phyloP scores from a whole-genome alignment of 2,888 invertebrate species.

The Adelognathus sp. region DNA sequence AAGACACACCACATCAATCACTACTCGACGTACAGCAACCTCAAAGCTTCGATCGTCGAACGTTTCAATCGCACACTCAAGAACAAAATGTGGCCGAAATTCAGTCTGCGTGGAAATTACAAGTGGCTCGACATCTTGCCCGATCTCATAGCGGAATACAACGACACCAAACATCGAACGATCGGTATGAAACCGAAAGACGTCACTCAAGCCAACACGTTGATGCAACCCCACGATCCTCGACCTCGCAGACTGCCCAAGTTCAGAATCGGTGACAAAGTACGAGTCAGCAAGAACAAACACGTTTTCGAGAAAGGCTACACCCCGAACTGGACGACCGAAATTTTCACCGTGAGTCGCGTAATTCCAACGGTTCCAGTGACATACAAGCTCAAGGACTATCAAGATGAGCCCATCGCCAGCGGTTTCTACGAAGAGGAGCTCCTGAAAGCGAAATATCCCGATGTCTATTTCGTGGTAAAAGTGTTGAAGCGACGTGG shows the following conservation, averaged over 20 bases:
- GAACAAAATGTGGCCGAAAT: conserved; percentile 58
- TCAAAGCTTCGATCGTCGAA: conserved; percentile 71
- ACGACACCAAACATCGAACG: conserved; percentile 72
- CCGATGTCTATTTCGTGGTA: conserved; percentile 45
- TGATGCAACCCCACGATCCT: conserved; percentile 36
- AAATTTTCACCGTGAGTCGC: conserved; percentile 70
- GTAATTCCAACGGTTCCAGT: conserved; percentile 65
- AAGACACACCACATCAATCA: conserved; percentile 42
- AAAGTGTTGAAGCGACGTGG: conserved; percentile 38
- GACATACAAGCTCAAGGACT: conserved; percentile 71
- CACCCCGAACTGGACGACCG: conserved; percentile 73
- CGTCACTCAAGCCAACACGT: conserved; percentile 70
- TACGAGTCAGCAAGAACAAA: conserved; percentile 72
- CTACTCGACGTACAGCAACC: conserved; percentile 60
- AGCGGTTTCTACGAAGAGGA: conserved; percentile 47
- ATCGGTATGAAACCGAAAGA: conserved; percentile 72
- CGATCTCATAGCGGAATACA: conserved; percentile 63
- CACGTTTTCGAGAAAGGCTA: conserved; percentile 73
- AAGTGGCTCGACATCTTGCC: conserved; percentile 56
- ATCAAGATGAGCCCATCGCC: conserved; percentile 65
- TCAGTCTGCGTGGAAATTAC: conserved; percentile 54
- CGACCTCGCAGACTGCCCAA: conserved; percentile 6
- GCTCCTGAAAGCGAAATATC: conserved; percentile 30
- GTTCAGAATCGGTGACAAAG: conserved; percentile 70
- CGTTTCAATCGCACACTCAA: conserved; percentile 63